Evolutionary conservation across 2,113 vertebrate species (phyloP).

Genomic region (Mesocricetus auratus): DNA sequence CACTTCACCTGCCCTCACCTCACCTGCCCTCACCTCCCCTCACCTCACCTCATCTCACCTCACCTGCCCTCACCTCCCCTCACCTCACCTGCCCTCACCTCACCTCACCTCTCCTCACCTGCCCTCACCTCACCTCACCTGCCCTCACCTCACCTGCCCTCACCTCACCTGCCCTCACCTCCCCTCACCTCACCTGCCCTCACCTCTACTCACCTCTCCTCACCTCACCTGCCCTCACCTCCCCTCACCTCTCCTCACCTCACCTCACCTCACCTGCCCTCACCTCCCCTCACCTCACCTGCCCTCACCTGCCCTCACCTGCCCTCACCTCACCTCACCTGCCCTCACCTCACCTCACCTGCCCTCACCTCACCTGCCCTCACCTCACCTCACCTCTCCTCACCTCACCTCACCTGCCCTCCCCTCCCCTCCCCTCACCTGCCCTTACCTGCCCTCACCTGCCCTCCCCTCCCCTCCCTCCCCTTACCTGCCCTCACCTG

Average conservation of each 20-base stretch:
- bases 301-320: not conserved
- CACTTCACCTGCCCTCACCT: not conserved
- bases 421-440: not conserved
- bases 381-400: not conserved
- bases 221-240: not conserved
- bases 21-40: not conserved
- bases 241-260: too few species aligned
- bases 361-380: not conserved
- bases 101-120: not conserved
- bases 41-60: not conserved
- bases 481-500: not conserved
- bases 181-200: not conserved
- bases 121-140: not conserved
- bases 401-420: not conserved
- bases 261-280: not conserved
- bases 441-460: not conserved
- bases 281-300: not conserved
- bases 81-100: not conserved
- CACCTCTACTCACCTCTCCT: too few species aligned
- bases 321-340: not conserved
- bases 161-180: not conserved
- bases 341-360: not conserved
- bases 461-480: not conserved
- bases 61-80: not conserved
- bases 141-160: too few species aligned